A percentile compares a stretch with the other conserved stretches of the same genome.
Evolutionary conservation across 2,888 invertebrate species (phyloP).

Genomic region (Ypsolopha sequella): DNA sequence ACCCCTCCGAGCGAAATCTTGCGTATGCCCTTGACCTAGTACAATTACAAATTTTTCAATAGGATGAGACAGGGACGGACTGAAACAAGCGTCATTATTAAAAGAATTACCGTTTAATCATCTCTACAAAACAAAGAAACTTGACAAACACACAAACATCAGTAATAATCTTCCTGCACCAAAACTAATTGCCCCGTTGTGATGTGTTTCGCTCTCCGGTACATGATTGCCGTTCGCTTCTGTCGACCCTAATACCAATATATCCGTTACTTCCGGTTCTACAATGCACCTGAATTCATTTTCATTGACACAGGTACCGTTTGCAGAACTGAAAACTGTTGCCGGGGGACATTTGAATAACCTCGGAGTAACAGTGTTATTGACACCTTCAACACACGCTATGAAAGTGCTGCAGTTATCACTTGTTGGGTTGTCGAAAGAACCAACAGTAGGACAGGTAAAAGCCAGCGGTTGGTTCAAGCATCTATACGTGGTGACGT

Average conservation of each 20-base stretch:
- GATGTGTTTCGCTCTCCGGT: not conserved
- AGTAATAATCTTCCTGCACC: not conserved
- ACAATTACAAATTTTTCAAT: too few relatives aligned
- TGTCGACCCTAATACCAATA: not conserved
- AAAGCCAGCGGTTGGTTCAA: conserved; percentile 17
- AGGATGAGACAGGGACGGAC: too few relatives aligned
- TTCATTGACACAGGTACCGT: conserved; percentile 28
- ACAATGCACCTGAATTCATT: conserved; percentile 23
- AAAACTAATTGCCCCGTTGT: not conserved
- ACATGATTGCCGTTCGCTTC: not conserved
- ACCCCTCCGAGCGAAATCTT: too few relatives aligned
- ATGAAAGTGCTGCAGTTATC: conserved; percentile 34
- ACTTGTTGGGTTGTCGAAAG: conserved; percentile 20
- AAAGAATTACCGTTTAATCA: too few relatives aligned
- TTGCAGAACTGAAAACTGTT: conserved; percentile 25
- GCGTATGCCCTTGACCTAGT: too few relatives aligned
- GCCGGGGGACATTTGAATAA: conserved; percentile 29
- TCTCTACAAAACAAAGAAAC: not conserved
- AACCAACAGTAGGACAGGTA: conserved; percentile 32
- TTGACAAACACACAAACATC: not conserved
- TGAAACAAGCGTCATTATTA: too few relatives aligned
- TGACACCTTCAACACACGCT: conserved; percentile 35
- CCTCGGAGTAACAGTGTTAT: conserved; percentile 33
- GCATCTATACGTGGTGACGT: conserved; percentile 42
- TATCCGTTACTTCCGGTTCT: not conserved